Evolutionary conservation across 2,888 invertebrate species (phyloP).

Genomic region (Leucania comma): DNA sequence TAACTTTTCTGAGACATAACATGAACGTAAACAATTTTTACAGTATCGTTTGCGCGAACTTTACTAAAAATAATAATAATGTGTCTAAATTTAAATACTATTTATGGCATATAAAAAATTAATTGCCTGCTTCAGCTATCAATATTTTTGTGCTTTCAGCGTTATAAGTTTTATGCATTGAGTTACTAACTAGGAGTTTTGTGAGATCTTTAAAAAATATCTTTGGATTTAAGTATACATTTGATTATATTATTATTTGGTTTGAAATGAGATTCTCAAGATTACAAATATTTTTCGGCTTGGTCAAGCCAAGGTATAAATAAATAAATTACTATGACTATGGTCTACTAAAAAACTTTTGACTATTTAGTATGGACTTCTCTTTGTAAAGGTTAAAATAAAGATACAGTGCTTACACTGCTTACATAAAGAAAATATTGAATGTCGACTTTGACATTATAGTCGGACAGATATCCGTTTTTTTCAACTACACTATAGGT

Average conservation of each 20-base stretch:
- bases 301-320: not conserved
- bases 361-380: too few species aligned
- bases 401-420: too few species aligned
- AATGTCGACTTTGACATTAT: too few species aligned
- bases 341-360: too few species aligned
- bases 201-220: constrained; percentile 1
- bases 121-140: not conserved
- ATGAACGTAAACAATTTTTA: not conserved
- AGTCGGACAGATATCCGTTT: too few species aligned
- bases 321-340: not conserved
- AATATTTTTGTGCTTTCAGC: not conserved
- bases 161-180: too few species aligned
- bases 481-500: too few species aligned
- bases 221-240: not conserved
- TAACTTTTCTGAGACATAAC: not conserved
- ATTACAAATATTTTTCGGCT: not conserved
- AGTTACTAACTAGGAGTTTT: not conserved
- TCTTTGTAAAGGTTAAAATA: too few species aligned
- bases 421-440: too few species aligned
- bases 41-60: not conserved
- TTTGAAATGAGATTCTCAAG: not conserved
- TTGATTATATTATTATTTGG: not conserved
- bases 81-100: not conserved
- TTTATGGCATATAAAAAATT: not conserved
- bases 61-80: not conserved